Percentiles rank a stretch among this genome's conserved stretches.
phyloP scores from a whole-genome alignment of 2,888 invertebrate genomes.

The Heliconius hortense region DNA sequence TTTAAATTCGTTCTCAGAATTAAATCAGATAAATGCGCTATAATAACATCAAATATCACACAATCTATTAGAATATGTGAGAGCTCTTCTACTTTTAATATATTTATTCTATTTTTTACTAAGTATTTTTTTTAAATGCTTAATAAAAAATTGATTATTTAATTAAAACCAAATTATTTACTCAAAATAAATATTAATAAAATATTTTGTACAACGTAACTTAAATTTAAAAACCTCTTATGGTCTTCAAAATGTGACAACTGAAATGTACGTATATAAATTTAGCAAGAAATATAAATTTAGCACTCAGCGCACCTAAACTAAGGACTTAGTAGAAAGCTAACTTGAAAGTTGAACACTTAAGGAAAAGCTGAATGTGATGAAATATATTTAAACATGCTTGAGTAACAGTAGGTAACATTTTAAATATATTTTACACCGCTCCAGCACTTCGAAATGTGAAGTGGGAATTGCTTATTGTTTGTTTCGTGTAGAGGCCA shows the following conservation, averaged over 20 bases:
- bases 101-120: not conserved
- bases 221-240: not conserved
- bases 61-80: not conserved
- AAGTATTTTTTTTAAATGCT: no score
- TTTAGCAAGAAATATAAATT: slow-evolving; percentile 14
- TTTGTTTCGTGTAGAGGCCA: not conserved
- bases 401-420: slow-evolving; percentile 24
- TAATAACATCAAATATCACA: no score
- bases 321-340: slow-evolving; percentile 23
- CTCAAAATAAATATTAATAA: not conserved
- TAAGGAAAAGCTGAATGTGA: slow-evolving; percentile 21
- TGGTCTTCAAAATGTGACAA: not conserved
- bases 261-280: slow-evolving; percentile 5
- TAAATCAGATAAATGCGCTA: no score
- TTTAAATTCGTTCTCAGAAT: no score
- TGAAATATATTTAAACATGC: slow-evolving; percentile 32
- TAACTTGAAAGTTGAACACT: slow-evolving; percentile 23
- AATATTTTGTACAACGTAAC: not conserved
- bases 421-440: slow-evolving; percentile 31
- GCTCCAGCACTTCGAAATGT: slow-evolving; percentile 22
- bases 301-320: slow-evolving; percentile 16
- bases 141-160: not conserved
- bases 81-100: not conserved
- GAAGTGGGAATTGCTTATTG: slow-evolving; percentile 4
- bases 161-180: not conserved